Evolutionary conservation across 2,888 invertebrate genomes (phyloP), one percentile per base, ranked within the genome.

Genomic region (Epinotia demarniana): DNA sequence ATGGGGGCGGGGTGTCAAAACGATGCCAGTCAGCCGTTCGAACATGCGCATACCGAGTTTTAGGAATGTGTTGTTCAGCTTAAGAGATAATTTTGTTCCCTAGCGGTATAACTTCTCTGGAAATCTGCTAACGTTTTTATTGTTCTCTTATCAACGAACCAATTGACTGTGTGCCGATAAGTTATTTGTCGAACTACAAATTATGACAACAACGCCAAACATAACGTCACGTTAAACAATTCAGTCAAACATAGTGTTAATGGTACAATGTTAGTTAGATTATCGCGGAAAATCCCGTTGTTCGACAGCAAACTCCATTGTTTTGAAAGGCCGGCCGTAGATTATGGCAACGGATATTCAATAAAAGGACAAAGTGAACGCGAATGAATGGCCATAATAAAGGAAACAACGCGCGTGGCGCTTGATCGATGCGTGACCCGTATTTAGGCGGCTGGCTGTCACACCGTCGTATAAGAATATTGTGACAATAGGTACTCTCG

Each of bases 391-490:
- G 80, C 82, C 78, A 79, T 84, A 84, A 84, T 84, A 83, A 84
- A 82, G 85, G 84, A 82, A 79, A 80, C 77, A 78, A 79, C 80
- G 81, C 76, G 80, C 81, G 82, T 79, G 74, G 78, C 73, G 80
- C 81, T 83, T 86, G 85, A 86, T 86, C 84, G 86, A 86, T 86
- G 84, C 81, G 80, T 83, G 86, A 81, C 84, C 85, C 83, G 82
- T 80, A 84, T 86, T 82, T 80, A 79, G 66, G 70, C 9, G 79
- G 79, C 61, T 43, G 62, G 13, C 16, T 57, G 16, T 82, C 73
- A 83, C 80, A 85, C 85, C 79, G 80, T 33, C 27, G 6, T 4
- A 2, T 9, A 53, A n/a, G 5, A n/a, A 8, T 53, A 53, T 53
- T 53, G 16, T 53, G 16, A 6, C 13, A 49, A 49, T 49, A 49